Conservation (phyloP, 2,797 vertebrate species). For the Hydrophis major region DNA sequence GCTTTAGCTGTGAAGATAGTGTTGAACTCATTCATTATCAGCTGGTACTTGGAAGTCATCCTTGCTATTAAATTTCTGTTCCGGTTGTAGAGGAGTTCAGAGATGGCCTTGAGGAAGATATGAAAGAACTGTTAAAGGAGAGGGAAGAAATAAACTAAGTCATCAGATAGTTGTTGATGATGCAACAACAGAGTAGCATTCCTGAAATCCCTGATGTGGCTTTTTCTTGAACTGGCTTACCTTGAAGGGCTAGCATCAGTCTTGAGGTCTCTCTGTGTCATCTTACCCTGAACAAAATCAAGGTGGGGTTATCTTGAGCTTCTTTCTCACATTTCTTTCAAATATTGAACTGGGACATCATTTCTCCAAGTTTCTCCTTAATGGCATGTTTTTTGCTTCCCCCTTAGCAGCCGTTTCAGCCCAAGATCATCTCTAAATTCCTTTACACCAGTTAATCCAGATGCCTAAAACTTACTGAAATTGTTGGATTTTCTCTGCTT, state of each 20-base stretch:
- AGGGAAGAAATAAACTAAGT: neutral
- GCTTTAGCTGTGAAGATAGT: neutral
- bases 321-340: neutral
- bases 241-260: neutral
- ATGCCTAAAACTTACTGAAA: neutral
- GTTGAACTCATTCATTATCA: constrained; percentile 7
- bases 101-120: neutral
- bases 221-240: neutral
- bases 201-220: neutral
- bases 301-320: neutral
- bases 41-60: neutral
- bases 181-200: neutral
- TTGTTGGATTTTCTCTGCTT: neutral
- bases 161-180: neutral
- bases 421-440: neutral
- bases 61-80: neutral
- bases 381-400: neutral
- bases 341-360: neutral
- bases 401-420: neutral
- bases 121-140: neutral
- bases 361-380: neutral
- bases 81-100: neutral
- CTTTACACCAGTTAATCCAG: neutral
- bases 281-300: neutral
- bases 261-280: neutral